Percentiles rank a stretch among this genome's conserved stretches.
These are phyloP conservation scores for Shinisaurus crocodilurus DNA, from an alignment of 2,113 vertebrate species.

Conservation along the genomic window DNA sequence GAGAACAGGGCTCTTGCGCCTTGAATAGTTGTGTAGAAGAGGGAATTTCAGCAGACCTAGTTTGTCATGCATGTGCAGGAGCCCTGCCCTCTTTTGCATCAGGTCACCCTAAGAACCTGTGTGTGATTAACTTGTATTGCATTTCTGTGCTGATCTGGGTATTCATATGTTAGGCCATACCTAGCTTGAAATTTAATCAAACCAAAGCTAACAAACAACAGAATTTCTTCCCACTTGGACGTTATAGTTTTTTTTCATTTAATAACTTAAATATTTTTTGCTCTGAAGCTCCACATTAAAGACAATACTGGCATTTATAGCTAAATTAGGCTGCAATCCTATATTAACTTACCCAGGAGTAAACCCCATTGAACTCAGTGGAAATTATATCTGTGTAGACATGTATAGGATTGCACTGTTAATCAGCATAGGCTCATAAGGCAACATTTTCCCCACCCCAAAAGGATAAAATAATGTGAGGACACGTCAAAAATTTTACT, in stretches of 20 bases:
- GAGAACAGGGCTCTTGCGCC: too few relatives aligned
- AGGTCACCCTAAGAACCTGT: background rate
- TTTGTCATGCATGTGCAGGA: background rate
- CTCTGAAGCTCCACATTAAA: background rate
- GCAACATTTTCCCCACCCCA: background rate
- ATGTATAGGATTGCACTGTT: background rate
- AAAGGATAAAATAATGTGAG: background rate
- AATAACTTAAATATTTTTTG: background rate
- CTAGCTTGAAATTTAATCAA: background rate
- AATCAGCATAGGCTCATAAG: background rate
- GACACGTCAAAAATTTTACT: background rate
- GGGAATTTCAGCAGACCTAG: too few relatives aligned
- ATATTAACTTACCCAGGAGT: background rate
- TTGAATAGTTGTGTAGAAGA: too few relatives aligned
- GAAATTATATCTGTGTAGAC: background rate
- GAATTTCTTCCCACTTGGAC: background rate
- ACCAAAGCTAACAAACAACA: background rate
- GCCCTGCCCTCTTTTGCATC: background rate
- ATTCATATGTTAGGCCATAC: background rate
- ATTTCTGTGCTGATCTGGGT: background rate
- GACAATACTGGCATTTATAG: background rate
- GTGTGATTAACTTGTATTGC: background rate
- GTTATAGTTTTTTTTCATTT: background rate
- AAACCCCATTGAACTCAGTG: background rate
- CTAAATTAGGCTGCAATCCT: background rate